Evolutionary conservation across 2,113 vertebrate genomes (phyloP).

Genomic region (Calypte anna): DNA sequence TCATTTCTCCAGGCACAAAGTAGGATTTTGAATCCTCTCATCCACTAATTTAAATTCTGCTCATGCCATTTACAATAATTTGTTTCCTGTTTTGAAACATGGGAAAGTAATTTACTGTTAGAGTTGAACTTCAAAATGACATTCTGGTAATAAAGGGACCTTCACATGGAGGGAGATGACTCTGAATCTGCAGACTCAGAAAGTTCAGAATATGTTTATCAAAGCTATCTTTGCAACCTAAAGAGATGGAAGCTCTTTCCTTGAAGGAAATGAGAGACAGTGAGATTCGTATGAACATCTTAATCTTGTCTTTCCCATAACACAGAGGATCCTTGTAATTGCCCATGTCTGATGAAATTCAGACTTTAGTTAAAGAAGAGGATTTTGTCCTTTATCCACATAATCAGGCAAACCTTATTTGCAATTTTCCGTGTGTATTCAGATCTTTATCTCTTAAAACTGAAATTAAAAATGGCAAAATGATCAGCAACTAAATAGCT

Average conservation of each 20-base stretch:
- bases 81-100: neutral
- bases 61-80: neutral
- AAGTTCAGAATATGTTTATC: neutral
- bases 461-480: neutral
- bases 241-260: neutral
- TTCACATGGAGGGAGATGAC: neutral
- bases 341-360: neutral
- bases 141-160: neutral
- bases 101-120: neutral
- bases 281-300: neutral
- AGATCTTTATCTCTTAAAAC: neutral
- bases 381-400: neutral
- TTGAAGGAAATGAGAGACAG: neutral
- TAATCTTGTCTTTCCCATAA: neutral
- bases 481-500: neutral
- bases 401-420: neutral
- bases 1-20: neutral
- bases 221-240: neutral
- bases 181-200: neutral
- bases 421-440: neutral
- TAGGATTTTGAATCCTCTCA: neutral
- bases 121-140: neutral
- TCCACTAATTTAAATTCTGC: neutral
- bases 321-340: neutral
- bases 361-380: neutral